Conservation (phyloP, 1,140 invertebrate genomes). For the Sitobion miscanthi region DNA sequence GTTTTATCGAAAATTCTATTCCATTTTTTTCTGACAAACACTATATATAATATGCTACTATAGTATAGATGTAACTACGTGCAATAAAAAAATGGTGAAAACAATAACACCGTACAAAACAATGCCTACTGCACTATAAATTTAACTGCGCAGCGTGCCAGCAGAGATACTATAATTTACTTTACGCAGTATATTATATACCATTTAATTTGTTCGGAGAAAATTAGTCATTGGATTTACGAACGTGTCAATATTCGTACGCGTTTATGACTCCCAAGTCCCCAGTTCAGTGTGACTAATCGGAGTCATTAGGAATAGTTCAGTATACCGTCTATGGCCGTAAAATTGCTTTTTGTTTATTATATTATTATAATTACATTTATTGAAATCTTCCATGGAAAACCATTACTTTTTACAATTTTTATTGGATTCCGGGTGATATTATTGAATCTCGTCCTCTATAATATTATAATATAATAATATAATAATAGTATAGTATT, state of each 20-base stretch:
- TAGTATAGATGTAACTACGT: not conserved
- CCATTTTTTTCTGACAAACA: not conserved
- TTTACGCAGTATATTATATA: not conserved
- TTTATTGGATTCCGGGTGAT: not conserved
- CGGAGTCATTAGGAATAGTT: not conserved
- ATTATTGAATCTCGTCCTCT: not conserved
- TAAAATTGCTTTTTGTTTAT: not conserved
- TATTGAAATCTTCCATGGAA: not conserved
- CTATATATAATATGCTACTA: not conserved
- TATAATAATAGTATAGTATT: no score
- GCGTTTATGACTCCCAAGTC: not conserved
- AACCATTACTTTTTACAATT: not conserved
- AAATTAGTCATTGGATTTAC: not conserved
- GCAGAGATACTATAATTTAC: not conserved
- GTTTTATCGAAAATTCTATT: not conserved
- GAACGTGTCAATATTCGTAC: not conserved
- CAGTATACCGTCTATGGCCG: not conserved
- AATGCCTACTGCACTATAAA: not conserved
- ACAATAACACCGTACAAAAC: not conserved
- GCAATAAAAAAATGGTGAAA: not conserved
- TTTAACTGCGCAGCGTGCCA: not conserved
- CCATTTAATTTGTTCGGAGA: not conserved
- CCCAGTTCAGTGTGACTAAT: not conserved
- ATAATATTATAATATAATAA: not conserved
- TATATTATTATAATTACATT: not conserved